phyloP scores from a whole-genome alignment of 2,888 invertebrate genomes.

The Pheosia tremula region DNA sequence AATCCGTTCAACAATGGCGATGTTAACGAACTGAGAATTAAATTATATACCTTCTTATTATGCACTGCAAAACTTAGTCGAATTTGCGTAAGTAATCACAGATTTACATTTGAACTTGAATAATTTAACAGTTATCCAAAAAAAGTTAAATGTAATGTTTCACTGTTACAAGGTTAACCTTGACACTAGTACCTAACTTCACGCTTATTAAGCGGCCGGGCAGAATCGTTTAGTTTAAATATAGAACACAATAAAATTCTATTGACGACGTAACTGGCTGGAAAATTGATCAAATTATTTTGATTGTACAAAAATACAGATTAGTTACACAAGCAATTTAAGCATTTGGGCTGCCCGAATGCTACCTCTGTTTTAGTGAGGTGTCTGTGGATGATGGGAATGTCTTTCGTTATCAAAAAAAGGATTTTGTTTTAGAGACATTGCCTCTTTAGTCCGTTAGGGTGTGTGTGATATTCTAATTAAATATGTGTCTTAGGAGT shows the following conservation, averaged over 20 bases:
- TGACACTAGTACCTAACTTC: slow-evolving; percentile 41
- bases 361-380: too few species aligned
- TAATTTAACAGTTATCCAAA: slow-evolving; percentile 24
- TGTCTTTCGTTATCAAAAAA: too few species aligned
- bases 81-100: neutral
- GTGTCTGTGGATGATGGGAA: too few species aligned
- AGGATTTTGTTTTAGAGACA: too few species aligned
- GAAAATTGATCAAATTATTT: slow-evolving; percentile 32
- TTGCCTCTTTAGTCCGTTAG: too few species aligned
- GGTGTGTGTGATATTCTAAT: too few species aligned
- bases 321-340: too few species aligned
- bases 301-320: too few species aligned
- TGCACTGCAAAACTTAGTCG: neutral
- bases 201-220: slow-evolving; percentile 33
- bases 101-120: slow-evolving; percentile 23
- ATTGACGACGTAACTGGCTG: slow-evolving; percentile 14
- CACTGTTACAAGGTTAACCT: slow-evolving; percentile 40
- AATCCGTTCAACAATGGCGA: too few species aligned
- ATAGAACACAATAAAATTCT: slow-evolving; percentile 22
- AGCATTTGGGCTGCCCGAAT: too few species aligned
- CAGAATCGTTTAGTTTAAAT: slow-evolving; percentile 29
- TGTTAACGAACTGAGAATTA: too few species aligned
- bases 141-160: slow-evolving; percentile 38
- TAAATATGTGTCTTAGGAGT: too few species aligned
- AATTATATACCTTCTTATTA: neutral